These are phyloP conservation scores for Heliconius aoede DNA, from an alignment of 2,888 invertebrate genomes.

Conservation along the genomic window DNA sequence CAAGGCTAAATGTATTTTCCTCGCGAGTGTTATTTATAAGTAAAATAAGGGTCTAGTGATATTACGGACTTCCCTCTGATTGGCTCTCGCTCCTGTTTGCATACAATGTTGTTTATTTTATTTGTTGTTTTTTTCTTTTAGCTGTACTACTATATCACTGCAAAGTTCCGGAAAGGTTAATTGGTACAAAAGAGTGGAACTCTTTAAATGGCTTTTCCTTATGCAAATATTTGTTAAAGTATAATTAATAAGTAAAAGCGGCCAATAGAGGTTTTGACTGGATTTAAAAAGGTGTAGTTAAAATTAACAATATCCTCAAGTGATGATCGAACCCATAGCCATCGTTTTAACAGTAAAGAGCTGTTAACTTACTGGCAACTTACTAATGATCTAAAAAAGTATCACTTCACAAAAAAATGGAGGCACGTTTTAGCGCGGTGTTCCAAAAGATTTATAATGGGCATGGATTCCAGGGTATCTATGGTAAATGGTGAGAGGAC, in stretches of 20 bases:
- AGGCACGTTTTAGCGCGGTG: constrained; percentile 37
- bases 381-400: constrained; percentile 7
- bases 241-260: too few relatives aligned
- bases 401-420: constrained; percentile 29
- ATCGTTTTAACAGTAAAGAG: background rate
- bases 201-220: too few relatives aligned
- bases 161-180: background rate
- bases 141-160: constrained; percentile 10
- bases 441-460: constrained; percentile 71
- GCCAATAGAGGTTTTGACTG: too few relatives aligned
- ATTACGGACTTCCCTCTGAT: constrained; percentile 40
- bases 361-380: background rate
- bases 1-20: constrained; percentile 72
- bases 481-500: constrained; percentile 77
- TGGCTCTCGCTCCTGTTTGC: constrained; percentile 29
- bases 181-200: background rate
- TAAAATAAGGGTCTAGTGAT: constrained; percentile 53
- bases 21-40: constrained; percentile 64
- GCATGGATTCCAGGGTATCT: constrained; percentile 66
- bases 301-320: background rate
- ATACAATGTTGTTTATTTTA: constrained; percentile 22
- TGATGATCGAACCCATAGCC: background rate
- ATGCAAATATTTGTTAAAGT: too few relatives aligned
- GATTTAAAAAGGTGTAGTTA: too few relatives aligned
- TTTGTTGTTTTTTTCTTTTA: constrained; percentile 11